Conservation (phyloP, 2,797 vertebrate genomes). For the Ctenopoma kingsleyae region DNA sequence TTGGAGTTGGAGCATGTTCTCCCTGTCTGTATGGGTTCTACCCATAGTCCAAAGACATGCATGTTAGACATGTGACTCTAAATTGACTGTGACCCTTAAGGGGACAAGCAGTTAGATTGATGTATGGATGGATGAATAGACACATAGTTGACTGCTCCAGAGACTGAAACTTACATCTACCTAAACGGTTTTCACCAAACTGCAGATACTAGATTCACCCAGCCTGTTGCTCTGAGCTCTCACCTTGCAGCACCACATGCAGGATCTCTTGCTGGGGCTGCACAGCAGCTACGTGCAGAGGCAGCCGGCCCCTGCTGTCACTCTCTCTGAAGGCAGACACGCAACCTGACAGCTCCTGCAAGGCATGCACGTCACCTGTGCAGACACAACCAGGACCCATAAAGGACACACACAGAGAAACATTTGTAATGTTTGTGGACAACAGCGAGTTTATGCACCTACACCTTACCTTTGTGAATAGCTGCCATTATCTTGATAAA, state of each 20-base stretch:
- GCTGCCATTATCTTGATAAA: constrained; percentile 86
- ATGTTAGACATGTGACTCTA: too few species aligned
- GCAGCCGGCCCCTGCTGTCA: constrained; percentile 87
- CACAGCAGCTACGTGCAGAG: constrained; percentile 86
- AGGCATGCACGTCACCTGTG: constrained; percentile 83
- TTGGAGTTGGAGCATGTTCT: too few species aligned
- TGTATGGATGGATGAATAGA: too few species aligned
- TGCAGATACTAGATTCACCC: neutral
- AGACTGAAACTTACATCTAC: neutral
- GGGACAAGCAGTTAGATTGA: too few species aligned
- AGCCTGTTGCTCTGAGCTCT: constrained; percentile 16
- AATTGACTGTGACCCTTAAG: too few species aligned
- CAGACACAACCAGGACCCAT: constrained; percentile 11
- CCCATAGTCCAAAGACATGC: too few species aligned
- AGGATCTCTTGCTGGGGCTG: constrained; percentile 81
- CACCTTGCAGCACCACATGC: constrained; percentile 86
- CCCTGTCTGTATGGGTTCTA: too few species aligned
- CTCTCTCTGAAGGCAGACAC: constrained; percentile 85
- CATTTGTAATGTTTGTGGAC: neutral
- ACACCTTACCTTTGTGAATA: constrained; percentile 84
- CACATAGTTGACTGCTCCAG: too few species aligned
- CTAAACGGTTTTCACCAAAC: neutral
- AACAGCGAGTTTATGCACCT: neutral
- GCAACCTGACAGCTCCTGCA: constrained; percentile 82
- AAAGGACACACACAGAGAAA: neutral